Percentiles rank a stretch among this genome's conserved stretches.
These are phyloP conservation scores for Trichomalopsis sarcophagae DNA, from an alignment of 1,140 invertebrate species.

Conservation along the genomic window DNA sequence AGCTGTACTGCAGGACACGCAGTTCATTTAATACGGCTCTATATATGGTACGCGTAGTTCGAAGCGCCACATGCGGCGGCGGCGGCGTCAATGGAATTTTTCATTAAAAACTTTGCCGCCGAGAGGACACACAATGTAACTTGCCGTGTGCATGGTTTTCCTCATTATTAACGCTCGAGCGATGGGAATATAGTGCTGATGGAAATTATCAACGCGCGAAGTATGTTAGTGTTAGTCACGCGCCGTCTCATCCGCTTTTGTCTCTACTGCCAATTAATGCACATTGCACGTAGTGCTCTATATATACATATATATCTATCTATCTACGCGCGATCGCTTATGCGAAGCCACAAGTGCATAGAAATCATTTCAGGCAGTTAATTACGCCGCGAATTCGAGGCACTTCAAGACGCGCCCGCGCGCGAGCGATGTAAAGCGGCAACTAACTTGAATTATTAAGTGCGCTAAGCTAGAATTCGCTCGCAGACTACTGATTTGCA, in stretches of 20 bases:
- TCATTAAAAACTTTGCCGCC: neutral
- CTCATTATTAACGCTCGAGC: neutral
- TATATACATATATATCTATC: neutral
- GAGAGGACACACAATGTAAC: neutral
- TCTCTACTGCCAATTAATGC: neutral
- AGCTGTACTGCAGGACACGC: too few species aligned
- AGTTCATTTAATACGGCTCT: too few species aligned
- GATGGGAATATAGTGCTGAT: too few species aligned
- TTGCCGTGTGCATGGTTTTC: neutral
- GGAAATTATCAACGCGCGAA: neutral
- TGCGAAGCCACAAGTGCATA: neutral
- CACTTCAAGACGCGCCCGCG: neutral
- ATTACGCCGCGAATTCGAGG: neutral
- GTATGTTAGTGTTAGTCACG: constrained; percentile 3
- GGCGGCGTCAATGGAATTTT: neutral
- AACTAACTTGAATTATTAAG: constrained; percentile 12
- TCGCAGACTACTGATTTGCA: too few species aligned
- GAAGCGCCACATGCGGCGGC: too few species aligned
- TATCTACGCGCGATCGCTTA: neutral
- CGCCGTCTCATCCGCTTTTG: constrained; percentile 1
- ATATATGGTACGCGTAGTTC: too few species aligned
- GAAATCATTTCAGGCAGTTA: constrained; percentile 25
- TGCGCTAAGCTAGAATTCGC: too few species aligned
- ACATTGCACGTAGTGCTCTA: neutral
- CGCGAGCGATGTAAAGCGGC: neutral